phyloP scores from a whole-genome alignment of 2,797 vertebrate species.

The Monodelphis domestica region DNA sequence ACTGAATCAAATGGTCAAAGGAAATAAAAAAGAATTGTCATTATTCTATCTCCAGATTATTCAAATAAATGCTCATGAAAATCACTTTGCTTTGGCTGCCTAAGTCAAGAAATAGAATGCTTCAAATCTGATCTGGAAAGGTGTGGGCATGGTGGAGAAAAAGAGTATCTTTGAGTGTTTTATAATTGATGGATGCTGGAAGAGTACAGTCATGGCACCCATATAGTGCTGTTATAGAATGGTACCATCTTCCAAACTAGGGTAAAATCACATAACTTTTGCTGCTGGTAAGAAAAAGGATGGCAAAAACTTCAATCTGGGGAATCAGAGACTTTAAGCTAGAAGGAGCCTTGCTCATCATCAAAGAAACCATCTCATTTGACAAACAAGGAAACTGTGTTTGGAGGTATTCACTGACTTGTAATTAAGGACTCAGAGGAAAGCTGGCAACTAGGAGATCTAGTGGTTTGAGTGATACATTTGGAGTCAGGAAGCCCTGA shows the following conservation, averaged over 20 bases:
- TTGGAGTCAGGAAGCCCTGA: not conserved
- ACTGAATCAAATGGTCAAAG: conserved; percentile 55
- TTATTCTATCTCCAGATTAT: conserved; percentile 42
- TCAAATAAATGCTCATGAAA: conserved; percentile 64
- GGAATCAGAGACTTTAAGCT: not conserved
- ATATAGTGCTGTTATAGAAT: not conserved
- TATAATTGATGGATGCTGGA: conserved; percentile 38
- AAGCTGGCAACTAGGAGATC: not conserved
- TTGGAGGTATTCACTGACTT: not conserved
- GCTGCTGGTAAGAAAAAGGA: not conserved
- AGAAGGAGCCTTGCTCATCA: not conserved
- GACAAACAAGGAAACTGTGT: not conserved
- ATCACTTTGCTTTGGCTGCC: conserved; percentile 61
- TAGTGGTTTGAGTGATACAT: not conserved
- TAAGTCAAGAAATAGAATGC: conserved; percentile 45
- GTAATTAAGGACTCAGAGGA: not conserved
- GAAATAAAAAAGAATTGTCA: conserved; percentile 51
- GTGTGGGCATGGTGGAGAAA: conserved; percentile 46
- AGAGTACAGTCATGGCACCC: not conserved
- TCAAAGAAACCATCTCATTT: not conserved
- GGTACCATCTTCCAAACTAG: not conserved
- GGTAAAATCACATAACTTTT: not conserved
- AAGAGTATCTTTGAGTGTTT: conserved; percentile 23
- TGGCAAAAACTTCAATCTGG: not conserved
- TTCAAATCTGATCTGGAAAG: conserved; percentile 17